phyloP scores from a whole-genome alignment of 2,888 invertebrate species.

The Nomada goodeniana region DNA sequence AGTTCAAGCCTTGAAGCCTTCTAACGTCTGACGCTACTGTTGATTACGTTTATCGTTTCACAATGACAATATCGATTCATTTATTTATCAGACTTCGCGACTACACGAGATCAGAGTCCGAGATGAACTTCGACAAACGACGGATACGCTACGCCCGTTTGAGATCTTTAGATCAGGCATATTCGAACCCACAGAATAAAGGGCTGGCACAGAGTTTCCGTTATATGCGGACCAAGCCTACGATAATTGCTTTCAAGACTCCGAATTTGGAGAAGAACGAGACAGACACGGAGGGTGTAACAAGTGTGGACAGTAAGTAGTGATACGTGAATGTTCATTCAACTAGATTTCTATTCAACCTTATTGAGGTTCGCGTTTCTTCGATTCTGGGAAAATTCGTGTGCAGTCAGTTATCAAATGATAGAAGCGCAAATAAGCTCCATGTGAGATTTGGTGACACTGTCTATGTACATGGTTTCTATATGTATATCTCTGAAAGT shows the following conservation, averaged over 20 bases:
- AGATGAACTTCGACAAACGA: constrained; percentile 90
- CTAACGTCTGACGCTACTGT: neutral
- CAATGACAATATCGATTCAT: neutral
- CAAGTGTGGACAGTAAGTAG: constrained; percentile 20
- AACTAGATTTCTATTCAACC: too few species aligned
- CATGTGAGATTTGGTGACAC: too few species aligned
- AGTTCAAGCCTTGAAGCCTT: neutral
- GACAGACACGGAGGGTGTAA: constrained; percentile 57
- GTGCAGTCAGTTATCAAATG: too few species aligned
- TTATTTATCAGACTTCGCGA: constrained; percentile 86
- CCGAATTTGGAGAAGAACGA: constrained; percentile 91
- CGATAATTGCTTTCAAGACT: constrained; percentile 94
- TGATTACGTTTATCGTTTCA: neutral
- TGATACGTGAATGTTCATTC: too few species aligned
- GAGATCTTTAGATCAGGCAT: constrained; percentile 88
- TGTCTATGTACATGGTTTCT: too few species aligned
- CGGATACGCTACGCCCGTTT: constrained; percentile 88
- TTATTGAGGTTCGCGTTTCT: too few species aligned
- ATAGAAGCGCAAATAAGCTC: too few species aligned
- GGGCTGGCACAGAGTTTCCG: constrained; percentile 94
- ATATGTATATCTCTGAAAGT: too few species aligned
- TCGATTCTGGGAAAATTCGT: too few species aligned
- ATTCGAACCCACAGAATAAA: constrained; percentile 91
- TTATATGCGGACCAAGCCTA: constrained; percentile 96
- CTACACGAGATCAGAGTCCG: constrained; percentile 92